A percentile compares a stretch with the other conserved stretches of the same genome.
phyloP scores from a whole-genome alignment of 2,113 vertebrate species.

The Rhinogobius similis region DNA sequence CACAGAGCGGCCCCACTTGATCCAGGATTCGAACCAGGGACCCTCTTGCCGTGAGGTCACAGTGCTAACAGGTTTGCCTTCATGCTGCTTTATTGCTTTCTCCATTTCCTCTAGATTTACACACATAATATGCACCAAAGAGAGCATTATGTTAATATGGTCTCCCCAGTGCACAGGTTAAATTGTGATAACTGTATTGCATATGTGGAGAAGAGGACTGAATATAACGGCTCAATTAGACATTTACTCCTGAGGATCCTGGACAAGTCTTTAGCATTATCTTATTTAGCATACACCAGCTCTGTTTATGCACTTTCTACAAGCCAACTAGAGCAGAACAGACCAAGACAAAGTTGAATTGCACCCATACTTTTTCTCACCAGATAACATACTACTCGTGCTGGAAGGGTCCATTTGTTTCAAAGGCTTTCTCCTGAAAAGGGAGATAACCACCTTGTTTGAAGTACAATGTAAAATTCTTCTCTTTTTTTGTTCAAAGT shows the following conservation, averaged over 20 bases:
- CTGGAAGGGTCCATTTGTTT: neutral
- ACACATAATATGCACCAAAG: neutral
- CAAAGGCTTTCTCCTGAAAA: neutral
- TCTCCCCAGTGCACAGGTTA: neutral
- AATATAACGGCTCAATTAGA: constrained; percentile 6
- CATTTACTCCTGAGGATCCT: neutral
- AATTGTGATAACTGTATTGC: neutral
- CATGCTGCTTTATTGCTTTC: neutral
- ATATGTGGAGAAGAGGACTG: neutral
- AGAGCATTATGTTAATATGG: neutral
- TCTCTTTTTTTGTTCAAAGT: too few species aligned
- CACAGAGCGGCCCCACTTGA: neutral
- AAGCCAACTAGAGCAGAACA: neutral
- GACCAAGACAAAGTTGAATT: neutral
- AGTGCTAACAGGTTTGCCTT: neutral
- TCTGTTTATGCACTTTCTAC: neutral
- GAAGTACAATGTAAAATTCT: neutral
- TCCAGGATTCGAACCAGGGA: neutral
- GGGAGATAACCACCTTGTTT: neutral
- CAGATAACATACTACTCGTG: neutral
- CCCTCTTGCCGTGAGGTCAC: neutral
- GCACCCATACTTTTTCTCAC: neutral
- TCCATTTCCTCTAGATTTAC: neutral
- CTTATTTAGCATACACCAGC: too few species aligned
- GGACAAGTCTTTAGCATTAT: neutral